These are phyloP conservation scores for Drosophila planitibia DNA, from an alignment of 2,888 invertebrate genomes.

Conservation along the genomic window DNA sequence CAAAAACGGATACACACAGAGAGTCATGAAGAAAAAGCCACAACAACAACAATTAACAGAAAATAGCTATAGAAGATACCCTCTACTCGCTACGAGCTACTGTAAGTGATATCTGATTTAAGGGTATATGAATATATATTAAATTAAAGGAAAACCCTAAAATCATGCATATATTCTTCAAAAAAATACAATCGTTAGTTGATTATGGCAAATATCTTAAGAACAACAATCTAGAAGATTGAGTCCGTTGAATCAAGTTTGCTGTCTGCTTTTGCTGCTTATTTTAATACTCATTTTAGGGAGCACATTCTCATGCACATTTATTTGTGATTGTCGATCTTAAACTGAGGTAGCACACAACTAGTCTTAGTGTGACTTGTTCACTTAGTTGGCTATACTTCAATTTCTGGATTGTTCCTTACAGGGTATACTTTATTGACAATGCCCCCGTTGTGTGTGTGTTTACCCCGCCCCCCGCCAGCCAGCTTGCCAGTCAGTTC, in stretches of 20 bases:
- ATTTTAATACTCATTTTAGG: background rate
- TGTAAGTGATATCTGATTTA: background rate
- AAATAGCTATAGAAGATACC: constrained; percentile 3
- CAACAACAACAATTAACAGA: constrained; percentile 1
- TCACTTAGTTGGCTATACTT: background rate
- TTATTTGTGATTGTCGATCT: background rate
- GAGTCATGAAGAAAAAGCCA: background rate
- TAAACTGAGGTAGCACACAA: background rate
- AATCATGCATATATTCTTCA: background rate
- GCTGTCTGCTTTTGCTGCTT: background rate
- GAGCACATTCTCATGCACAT: background rate
- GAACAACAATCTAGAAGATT: background rate
- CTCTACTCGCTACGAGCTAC: background rate
- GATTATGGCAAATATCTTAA: background rate
- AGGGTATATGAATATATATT: background rate
- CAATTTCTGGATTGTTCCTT: background rate
- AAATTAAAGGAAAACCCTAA: background rate
- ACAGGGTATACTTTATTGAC: constrained; percentile 46
- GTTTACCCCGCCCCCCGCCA: background rate
- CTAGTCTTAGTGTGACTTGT: background rate
- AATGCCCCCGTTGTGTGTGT: constrained; percentile 16
- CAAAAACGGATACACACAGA: constrained; percentile 25
- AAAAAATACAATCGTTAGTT: background rate
- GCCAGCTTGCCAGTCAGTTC: background rate
- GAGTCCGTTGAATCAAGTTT: background rate